Evolutionary conservation across 2,797 vertebrate species (phyloP), one percentile per base, ranked within the genome.

Genomic region (Rhinatrema bivittatum): DNA sequence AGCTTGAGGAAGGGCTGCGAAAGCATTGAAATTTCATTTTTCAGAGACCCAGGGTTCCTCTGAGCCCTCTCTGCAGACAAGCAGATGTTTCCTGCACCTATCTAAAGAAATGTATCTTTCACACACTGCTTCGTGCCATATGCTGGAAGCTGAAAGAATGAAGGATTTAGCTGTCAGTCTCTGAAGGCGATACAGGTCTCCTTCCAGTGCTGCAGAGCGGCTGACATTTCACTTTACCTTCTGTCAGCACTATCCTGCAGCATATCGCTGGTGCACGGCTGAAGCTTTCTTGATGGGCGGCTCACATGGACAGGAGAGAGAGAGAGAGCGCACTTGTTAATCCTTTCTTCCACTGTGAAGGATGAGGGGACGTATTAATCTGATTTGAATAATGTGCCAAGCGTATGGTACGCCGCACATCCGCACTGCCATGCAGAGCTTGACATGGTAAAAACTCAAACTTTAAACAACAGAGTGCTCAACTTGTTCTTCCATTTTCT

Each of bases 91-190:
- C 68, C 62, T 49, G 51, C 58, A 78, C 66, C 76, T 75, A 56
- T 64, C 67, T 56, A 49, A 36, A 68, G 74, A 72, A 66, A 79
- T 73, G 64, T 65, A 61, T 78, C 77, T 75, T 74, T 78, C 71
- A 68, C 76, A 77, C 72, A 68, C 75, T 69, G 49, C 76, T 68
- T 73, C 20, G 5, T 56, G 70, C 77, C 78, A 65, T 75, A 68
- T 70, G 76, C 49, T 49, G 67, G 70, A 30, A 60, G 63, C 66
- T 60, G 66, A 75, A 65, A 53, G 70, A 61, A 71, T 55, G 72
- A 67, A 64, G 72, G 67, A 67, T 75, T 68, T 67, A 62, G 74
- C 73, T 76, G 67, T 75, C 67, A 70, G 71, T 60, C 70, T 78
- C 63, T 18, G 51, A 55, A 62, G 62, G 72, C 65, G 29, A 36